phyloP scores from a whole-genome alignment of 1,140 invertebrate species.

The Papilio glaucus region DNA sequence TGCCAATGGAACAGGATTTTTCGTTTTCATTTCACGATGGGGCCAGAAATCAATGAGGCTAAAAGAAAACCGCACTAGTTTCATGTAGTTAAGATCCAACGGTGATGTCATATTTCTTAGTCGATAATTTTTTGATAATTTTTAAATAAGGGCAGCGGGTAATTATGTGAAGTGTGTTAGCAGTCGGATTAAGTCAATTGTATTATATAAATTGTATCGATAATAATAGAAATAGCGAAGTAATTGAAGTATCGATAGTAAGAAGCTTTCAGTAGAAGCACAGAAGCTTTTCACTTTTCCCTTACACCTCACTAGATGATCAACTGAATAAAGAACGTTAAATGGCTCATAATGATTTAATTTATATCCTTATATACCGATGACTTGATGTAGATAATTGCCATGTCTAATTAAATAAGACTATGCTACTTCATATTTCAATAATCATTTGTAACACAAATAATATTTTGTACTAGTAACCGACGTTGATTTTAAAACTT shows the following conservation, averaged over 20 bases:
- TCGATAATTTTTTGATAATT: background rate
- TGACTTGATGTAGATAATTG: background rate
- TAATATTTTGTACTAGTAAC: too few species aligned
- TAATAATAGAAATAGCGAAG: background rate
- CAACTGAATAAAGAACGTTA: background rate
- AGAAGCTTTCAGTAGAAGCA: too few species aligned
- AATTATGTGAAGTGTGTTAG: too few species aligned
- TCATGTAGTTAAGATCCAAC: background rate
- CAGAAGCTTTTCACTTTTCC: background rate
- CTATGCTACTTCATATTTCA: too few species aligned
- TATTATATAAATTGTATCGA: too few species aligned
- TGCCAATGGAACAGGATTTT: background rate
- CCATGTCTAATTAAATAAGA: background rate
- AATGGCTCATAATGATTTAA: background rate
- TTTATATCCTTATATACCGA: background rate
- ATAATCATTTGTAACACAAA: too few species aligned
- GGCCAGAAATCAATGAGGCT: background rate
- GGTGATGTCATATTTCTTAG: background rate
- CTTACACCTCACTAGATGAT: background rate
- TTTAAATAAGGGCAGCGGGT: background rate
- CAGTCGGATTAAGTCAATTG: too few species aligned
- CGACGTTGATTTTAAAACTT: too few species aligned
- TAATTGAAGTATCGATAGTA: too few species aligned
- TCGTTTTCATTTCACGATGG: constrained; percentile 4
- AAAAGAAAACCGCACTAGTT: background rate